Percentiles rank a stretch among this genome's conserved stretches.
These are phyloP conservation scores for Apeltes quadracus DNA, from an alignment of 2,113 vertebrate species.

Conservation along the genomic window DNA sequence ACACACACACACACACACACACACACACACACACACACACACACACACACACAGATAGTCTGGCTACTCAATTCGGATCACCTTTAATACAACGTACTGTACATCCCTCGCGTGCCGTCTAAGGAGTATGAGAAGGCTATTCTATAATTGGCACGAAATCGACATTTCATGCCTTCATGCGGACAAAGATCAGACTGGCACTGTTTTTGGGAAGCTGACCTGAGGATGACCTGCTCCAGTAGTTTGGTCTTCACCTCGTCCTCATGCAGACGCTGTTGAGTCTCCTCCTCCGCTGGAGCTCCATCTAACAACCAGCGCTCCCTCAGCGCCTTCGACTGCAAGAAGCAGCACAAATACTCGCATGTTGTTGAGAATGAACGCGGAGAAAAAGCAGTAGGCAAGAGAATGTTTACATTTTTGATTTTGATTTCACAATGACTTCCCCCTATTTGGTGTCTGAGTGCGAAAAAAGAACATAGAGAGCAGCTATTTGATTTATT, in stretches of 20 bases:
- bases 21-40: slow-evolving; percentile 19
- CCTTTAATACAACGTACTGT: neutral
- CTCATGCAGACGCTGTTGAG: slow-evolving; percentile 88
- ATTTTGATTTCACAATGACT: neutral
- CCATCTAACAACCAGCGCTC: slow-evolving; percentile 96
- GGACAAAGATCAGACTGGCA: neutral
- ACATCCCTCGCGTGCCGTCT: neutral
- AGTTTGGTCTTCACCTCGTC: slow-evolving; percentile 89
- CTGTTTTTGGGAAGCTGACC: slow-evolving; percentile 76
- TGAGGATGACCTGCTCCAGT: slow-evolving; percentile 90
- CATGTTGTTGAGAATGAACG: neutral
- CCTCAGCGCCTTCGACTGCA: slow-evolving; percentile 91
- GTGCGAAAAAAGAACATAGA: neutral
- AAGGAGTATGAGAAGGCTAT: neutral
- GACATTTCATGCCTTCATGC: neutral
- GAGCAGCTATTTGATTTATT: slow-evolving; percentile 25
- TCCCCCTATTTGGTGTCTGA: neutral
- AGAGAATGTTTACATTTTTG: neutral
- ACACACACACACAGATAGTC: neutral
- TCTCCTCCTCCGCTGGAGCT: slow-evolving; percentile 89
- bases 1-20: slow-evolving; percentile 5
- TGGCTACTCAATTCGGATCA: neutral
- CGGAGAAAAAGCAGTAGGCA: neutral
- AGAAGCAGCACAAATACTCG: neutral
- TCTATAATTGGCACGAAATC: neutral